A percentile compares a stretch with the other conserved stretches of the same genome.
These are phyloP conservation scores for Ormyrus rosae DNA, from an alignment of 2,888 invertebrate species.

Conservation along the genomic window DNA sequence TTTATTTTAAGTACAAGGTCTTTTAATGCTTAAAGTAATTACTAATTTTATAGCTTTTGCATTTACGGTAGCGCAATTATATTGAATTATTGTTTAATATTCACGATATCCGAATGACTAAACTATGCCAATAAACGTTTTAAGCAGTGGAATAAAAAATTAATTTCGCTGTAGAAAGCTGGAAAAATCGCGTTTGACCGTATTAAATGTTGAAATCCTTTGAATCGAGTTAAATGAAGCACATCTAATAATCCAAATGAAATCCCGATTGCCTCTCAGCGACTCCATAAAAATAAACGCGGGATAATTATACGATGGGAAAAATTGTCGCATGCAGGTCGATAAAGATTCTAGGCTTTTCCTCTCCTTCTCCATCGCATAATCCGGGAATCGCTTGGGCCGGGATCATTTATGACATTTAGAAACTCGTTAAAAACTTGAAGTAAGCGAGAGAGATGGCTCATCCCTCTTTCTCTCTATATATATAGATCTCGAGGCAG, in stretches of 20 bases:
- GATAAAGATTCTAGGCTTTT: slow-evolving; percentile 36
- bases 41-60: slow-evolving; percentile 2
- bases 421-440: slow-evolving; percentile 74
- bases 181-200: no score
- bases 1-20: slow-evolving; percentile 18
- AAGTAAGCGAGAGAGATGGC: slow-evolving; percentile 48
- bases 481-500: not conserved
- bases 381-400: slow-evolving; percentile 56
- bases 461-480: not conserved
- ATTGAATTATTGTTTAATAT: not conserved
- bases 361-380: slow-evolving; percentile 33
- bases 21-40: slow-evolving; percentile 20
- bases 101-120: no score
- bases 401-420: slow-evolving; percentile 73
- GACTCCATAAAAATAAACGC: slow-evolving; percentile 29
- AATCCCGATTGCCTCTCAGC: not conserved
- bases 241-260: slow-evolving; percentile 2
- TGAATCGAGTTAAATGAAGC: not conserved
- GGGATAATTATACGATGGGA: not conserved
- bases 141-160: no score
- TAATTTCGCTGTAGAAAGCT: no score
- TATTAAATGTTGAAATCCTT: no score
- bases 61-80: not conserved
- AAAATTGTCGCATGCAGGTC: slow-evolving; percentile 20
- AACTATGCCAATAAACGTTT: no score